Conservation (phyloP, 2,888 invertebrate genomes). For the Eupsilia transversa region DNA sequence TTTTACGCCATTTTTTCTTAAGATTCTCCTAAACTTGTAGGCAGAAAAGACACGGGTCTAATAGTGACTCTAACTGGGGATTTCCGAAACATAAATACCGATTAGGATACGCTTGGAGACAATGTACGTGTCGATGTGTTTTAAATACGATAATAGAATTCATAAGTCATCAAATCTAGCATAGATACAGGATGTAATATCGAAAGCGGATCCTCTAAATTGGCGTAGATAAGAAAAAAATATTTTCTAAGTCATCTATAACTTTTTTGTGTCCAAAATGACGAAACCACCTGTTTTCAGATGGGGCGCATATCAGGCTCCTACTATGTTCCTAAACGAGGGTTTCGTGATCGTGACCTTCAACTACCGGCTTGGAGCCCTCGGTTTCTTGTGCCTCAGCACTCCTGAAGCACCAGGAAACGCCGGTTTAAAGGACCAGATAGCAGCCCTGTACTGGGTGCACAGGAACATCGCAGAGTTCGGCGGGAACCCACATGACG, state of each 20-base stretch:
- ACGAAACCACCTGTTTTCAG: conserved; percentile 70
- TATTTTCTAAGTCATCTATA: not conserved
- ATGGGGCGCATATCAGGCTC: conserved; percentile 80
- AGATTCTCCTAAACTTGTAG: conserved; percentile 20
- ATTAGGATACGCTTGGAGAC: conserved; percentile 15
- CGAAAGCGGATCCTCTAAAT: conserved; percentile 22
- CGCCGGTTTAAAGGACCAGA: conserved; percentile 85
- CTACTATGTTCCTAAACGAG: conserved; percentile 73
- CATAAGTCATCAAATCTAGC: not conserved
- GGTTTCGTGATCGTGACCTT: conserved; percentile 82
- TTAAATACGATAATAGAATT: not conserved
- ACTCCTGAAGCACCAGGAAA: conserved; percentile 81
- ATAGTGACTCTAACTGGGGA: conserved; percentile 58
- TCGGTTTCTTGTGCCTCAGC: conserved; percentile 86
- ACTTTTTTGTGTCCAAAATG: not conserved
- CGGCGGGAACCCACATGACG: conserved; percentile 81
- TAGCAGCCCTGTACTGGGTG: conserved; percentile 86
- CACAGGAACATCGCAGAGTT: conserved; percentile 83
- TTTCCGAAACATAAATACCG: conserved; percentile 49
- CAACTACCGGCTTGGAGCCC: conserved; percentile 83
- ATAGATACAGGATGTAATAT: conserved; percentile 7
- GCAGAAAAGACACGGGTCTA: conserved; percentile 23
- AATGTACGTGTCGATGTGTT: conserved; percentile 23
- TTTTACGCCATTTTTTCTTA: conserved; percentile 17
- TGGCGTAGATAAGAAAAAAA: conserved; percentile 1